Conservation (phyloP, 2,113 vertebrate genomes). For the Chamaetylas fuelleborni region DNA sequence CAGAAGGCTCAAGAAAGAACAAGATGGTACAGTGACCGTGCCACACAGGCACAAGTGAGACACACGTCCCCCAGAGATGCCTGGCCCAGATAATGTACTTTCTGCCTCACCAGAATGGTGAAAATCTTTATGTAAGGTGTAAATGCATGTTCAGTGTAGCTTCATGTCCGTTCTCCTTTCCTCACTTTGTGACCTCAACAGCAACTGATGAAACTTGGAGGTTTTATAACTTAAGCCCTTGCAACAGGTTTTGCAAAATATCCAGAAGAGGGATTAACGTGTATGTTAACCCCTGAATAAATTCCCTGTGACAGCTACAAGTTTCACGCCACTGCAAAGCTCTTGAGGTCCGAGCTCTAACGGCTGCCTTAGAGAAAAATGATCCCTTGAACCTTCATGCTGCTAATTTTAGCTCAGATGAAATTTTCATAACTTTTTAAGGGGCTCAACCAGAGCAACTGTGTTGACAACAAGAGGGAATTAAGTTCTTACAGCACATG, state of each 20-base stretch:
- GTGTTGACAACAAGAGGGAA: background rate
- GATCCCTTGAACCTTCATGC: background rate
- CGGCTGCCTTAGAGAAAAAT: background rate
- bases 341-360: background rate
- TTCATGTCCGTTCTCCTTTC: background rate
- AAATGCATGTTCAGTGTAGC: background rate
- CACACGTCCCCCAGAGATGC: accelerated
- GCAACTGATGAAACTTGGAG: background rate
- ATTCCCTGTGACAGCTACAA: background rate
- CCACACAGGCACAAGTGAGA: background rate
- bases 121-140: background rate
- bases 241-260: background rate
- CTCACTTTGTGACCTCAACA: background rate
- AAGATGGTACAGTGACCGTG: background rate
- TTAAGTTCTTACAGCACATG: background rate
- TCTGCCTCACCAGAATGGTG: background rate
- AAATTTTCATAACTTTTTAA: background rate
- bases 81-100: background rate
- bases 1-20: background rate
- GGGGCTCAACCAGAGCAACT: background rate
- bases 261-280: background rate
- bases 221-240: background rate
- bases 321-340: background rate
- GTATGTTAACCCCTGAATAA: background rate
- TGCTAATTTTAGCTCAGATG: background rate